Percentiles rank a stretch among this genome's conserved stretches.
These are phyloP conservation scores for Tinea semifulvella DNA, from an alignment of 2,888 invertebrate species.

Conservation along the genomic window DNA sequence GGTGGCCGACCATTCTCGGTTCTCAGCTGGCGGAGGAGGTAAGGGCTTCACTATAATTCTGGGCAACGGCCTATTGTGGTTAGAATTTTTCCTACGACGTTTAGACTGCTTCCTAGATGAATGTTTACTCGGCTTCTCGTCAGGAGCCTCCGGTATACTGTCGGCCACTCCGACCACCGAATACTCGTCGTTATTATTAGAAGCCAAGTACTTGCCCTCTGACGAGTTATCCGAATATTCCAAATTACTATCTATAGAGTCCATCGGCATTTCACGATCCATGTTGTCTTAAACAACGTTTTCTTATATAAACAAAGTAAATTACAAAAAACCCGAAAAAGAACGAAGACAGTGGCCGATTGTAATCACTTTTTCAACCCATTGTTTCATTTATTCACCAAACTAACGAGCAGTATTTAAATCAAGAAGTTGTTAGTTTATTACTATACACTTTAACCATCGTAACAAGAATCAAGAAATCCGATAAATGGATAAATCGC, in stretches of 20 bases:
- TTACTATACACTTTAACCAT: neutral
- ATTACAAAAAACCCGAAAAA: slow-evolving; percentile 30
- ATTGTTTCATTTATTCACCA: slow-evolving; percentile 37
- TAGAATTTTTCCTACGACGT: slow-evolving; percentile 81
- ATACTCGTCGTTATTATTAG: slow-evolving; percentile 51
- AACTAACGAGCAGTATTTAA: neutral
- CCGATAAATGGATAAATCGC: neutral
- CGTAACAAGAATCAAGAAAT: neutral
- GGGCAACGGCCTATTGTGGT: slow-evolving; percentile 72
- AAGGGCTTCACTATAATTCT: slow-evolving; percentile 85
- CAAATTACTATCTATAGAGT: slow-evolving; percentile 38
- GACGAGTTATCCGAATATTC: slow-evolving; percentile 50
- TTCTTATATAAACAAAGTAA: neutral
- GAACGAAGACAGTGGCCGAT: slow-evolving; percentile 43
- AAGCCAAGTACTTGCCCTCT: slow-evolving; percentile 45
- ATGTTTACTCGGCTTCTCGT: slow-evolving; percentile 76
- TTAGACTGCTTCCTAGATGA: slow-evolving; percentile 77
- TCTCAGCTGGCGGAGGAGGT: slow-evolving; percentile 68
- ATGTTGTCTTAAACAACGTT: slow-evolving; percentile 27
- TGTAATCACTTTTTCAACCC: slow-evolving; percentile 58
- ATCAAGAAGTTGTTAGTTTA: neutral
- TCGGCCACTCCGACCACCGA: slow-evolving; percentile 56
- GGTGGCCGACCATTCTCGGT: slow-evolving; percentile 55
- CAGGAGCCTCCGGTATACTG: slow-evolving; percentile 37
- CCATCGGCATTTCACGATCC: slow-evolving; percentile 49